Percentiles rank a stretch among this genome's conserved stretches.
Conservation (phyloP, 2,888 invertebrate species). For the Galerucella calmariensis region DNA sequence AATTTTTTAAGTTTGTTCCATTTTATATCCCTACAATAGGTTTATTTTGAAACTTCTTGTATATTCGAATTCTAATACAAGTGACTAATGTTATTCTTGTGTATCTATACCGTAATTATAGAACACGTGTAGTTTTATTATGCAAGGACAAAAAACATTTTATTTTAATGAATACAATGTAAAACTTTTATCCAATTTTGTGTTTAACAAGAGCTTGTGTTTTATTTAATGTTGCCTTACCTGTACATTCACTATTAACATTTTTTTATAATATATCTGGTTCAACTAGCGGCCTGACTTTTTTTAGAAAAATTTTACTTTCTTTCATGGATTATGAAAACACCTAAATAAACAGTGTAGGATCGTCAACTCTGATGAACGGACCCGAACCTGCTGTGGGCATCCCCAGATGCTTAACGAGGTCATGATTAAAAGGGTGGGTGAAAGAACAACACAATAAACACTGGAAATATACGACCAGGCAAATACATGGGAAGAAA, state of each 20-base stretch:
- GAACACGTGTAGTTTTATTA: background rate
- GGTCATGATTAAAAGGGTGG: too few species aligned
- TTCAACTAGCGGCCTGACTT: too few species aligned
- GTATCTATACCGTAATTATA: background rate
- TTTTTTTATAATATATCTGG: background rate
- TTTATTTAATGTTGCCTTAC: background rate
- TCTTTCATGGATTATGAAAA: too few species aligned
- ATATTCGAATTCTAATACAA: background rate
- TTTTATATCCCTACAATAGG: background rate
- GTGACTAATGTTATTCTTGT: constrained; percentile 1
- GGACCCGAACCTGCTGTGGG: too few species aligned
- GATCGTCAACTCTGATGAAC: too few species aligned
- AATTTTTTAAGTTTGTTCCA: background rate
- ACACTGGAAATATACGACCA: too few species aligned
- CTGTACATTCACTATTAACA: background rate
- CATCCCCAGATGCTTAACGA: too few species aligned
- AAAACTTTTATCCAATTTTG: constrained; percentile 2
- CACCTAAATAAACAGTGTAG: too few species aligned
- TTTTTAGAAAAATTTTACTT: too few species aligned
- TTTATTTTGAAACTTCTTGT: background rate
- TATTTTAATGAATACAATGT: background rate
- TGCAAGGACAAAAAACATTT: background rate
- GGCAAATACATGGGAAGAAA: too few species aligned
- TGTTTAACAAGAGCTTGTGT: background rate
- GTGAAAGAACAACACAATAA: too few species aligned